These are phyloP conservation scores for Dasyornis broadbenti DNA, from an alignment of 2,113 vertebrate species.

Conservation along the genomic window DNA sequence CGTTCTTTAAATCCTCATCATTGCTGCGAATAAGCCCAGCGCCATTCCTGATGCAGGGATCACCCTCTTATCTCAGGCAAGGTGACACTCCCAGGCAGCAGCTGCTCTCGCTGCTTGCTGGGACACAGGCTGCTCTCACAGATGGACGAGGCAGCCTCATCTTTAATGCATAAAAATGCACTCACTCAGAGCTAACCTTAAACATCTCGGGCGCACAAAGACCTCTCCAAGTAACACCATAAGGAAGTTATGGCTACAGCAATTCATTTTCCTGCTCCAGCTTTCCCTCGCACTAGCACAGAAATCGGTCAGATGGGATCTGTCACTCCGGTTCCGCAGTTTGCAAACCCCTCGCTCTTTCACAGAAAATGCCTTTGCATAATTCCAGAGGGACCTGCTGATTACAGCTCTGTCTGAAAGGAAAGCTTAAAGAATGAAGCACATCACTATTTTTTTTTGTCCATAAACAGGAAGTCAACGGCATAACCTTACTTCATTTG, in stretches of 20 bases:
- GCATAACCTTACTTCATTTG: slow-evolving; percentile 73
- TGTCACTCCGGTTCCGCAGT: background rate
- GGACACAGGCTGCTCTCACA: background rate
- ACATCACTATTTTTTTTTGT: background rate
- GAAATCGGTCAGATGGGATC: background rate
- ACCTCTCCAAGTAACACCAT: background rate
- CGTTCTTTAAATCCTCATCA: background rate
- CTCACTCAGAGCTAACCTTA: background rate
- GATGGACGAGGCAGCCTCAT: background rate
- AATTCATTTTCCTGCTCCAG: background rate
- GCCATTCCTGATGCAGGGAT: background rate
- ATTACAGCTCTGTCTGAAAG: background rate
- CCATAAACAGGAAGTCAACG: background rate
- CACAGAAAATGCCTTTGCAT: background rate
- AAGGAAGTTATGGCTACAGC: background rate
- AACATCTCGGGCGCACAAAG: background rate
- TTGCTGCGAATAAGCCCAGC: background rate
- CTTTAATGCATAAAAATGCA: background rate
- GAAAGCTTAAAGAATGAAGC: background rate
- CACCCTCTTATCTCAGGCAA: background rate
- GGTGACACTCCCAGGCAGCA: background rate
- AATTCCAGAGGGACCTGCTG: background rate
- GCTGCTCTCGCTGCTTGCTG: background rate
- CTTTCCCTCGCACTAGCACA: background rate
- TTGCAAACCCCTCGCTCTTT: background rate